phyloP scores from a whole-genome alignment of 2,113 vertebrate genomes.

The Physeter macrocephalus region DNA sequence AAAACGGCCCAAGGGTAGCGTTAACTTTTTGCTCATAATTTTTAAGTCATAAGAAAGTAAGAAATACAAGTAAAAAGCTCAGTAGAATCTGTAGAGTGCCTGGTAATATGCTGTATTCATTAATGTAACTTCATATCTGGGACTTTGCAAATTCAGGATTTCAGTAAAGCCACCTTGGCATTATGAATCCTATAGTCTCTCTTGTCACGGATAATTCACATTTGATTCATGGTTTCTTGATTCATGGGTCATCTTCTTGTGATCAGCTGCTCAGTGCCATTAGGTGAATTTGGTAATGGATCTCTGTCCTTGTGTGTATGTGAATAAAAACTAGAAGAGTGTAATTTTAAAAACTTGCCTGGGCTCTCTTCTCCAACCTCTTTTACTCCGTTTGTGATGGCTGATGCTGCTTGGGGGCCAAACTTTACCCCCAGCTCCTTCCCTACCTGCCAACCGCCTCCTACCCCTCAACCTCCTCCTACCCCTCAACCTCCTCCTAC shows the following conservation, averaged over 20 bases:
- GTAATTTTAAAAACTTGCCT: background rate
- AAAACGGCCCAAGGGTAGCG: constrained; percentile 19
- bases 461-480: background rate
- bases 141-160: background rate
- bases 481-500: background rate
- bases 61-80: background rate
- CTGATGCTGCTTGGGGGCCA: background rate
- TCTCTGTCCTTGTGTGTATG: background rate
- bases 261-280: background rate
- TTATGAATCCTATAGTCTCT: background rate
- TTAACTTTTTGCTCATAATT: background rate
- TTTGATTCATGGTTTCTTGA: background rate
- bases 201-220: background rate
- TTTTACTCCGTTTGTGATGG: background rate
- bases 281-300: background rate
- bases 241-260: background rate
- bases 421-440: background rate
- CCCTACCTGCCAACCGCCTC: background rate
- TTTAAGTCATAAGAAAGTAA: constrained; percentile 12
- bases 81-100: background rate
- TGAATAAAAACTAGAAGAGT: background rate
- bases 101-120: background rate
- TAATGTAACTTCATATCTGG: background rate
- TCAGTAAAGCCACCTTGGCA: background rate
- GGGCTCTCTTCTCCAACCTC: background rate